Base-by-base conservation (phyloP, 2,888 invertebrate genomes). In the Heterodera filipjevi region DNA sequence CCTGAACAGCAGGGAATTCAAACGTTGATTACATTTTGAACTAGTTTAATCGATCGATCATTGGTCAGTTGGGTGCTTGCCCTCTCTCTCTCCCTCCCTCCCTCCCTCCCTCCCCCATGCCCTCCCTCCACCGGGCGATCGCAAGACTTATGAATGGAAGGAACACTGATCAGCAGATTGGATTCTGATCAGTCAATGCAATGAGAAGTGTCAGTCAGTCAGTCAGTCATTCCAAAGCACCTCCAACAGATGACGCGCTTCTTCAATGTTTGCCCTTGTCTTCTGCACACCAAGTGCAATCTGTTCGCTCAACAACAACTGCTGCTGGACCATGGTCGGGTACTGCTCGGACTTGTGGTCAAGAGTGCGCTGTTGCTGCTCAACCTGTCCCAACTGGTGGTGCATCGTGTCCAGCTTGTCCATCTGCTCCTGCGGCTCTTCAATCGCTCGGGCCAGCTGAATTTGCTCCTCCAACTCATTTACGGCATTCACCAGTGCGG, bases 271-370 rank as follows among this genome's bases (percentile, higher is more conserved):
- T 66, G 32, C 12, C 66, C 14, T 66, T 14, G 66, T 33, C n/a
- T n/a, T 66, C 3, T 66, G 14, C 22, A 53, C 53, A 53, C 14
- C 22, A 53, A 19, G 53, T 53, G 53, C 53, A 16, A 66, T 66
- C 30, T 66, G 66, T 64, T 64, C 64, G n/a, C 27, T 64, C 64
- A 64, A 19, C 8, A 6, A 30, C 30, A 30, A 16, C 27, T 27
- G 6, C 66, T 66, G 6, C 39, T 39, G 39, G 6, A 12, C 33
- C 22, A n/a, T n/a, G n/a, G 46, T 76, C 68, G 33, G 53, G 33
- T 77, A 32, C 32, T 77, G 22, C 22, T 49, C 76, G 32, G 76
- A 39, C 2, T 32, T 32, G 2, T 59, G 59, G 14, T 78, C 74
- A 16, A 75, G 64, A 30, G n/a, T 44, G n/a, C 35, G 30, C 35